phyloP scores from a whole-genome alignment of 2,797 vertebrate genomes.

The Heliangelus exortis region DNA sequence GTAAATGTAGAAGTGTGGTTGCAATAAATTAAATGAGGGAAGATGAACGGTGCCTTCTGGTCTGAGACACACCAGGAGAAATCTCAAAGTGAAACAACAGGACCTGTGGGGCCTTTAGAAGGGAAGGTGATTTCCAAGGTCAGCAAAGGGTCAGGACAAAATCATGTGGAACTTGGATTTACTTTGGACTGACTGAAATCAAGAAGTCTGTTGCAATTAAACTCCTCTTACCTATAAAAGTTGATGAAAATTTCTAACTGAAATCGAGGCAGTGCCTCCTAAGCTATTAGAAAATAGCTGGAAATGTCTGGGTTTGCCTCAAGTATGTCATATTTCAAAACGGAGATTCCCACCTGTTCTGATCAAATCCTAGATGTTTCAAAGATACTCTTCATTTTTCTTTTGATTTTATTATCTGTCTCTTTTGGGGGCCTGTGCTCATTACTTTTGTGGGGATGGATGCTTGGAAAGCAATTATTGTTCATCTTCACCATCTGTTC shows the following conservation, averaged over 20 bases:
- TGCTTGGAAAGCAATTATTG: slow-evolving; percentile 58
- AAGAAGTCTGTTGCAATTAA: not conserved
- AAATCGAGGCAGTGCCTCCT: not conserved
- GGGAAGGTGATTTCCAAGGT: not conserved
- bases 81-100: not conserved
- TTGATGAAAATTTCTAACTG: not conserved
- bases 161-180: not conserved
- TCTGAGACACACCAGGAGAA: not conserved
- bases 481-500: slow-evolving; percentile 47
- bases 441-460: not conserved
- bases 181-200: not conserved
- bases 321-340: not conserved
- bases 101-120: not conserved
- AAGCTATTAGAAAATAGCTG: not conserved
- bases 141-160: not conserved
- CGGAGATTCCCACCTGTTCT: not conserved
- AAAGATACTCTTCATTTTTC: slow-evolving; percentile 5
- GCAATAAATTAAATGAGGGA: not conserved
- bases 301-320: not conserved
- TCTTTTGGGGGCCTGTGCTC: slow-evolving; percentile 1
- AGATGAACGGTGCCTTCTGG: not conserved
- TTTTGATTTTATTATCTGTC: slow-evolving; percentile 27
- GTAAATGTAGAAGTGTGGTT: not conserved
- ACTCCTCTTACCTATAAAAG: not conserved
- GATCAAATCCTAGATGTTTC: not conserved